Evolutionary conservation across 2,113 vertebrate species (phyloP).

Genomic region (Corythornis madagascariensis): DNA sequence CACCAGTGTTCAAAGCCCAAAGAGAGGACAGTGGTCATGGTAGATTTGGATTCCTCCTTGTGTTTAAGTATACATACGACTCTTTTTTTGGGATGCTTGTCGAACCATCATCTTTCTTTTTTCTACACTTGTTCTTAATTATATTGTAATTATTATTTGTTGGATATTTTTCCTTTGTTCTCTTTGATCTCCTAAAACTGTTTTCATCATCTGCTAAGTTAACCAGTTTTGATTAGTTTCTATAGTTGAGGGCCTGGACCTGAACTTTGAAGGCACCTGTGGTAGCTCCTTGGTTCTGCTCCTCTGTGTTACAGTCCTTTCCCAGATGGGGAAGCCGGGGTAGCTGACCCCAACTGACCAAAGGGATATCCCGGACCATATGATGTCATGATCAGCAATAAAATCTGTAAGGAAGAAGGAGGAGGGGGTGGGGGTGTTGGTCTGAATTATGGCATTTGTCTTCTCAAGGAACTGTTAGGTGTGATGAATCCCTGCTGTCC

Average conservation of each 20-base stretch:
- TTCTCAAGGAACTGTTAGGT: rapidly evolving
- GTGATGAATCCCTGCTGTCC: not conserved
- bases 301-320: not conserved
- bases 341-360: not conserved
- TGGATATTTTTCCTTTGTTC: not conserved
- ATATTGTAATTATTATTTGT: not conserved
- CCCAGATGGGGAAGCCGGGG: not conserved
- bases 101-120: not conserved
- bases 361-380: not conserved
- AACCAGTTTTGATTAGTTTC: rapidly evolving
- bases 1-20: not conserved
- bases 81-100: not conserved
- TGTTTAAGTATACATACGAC: rapidly evolving
- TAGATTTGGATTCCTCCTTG: not conserved
- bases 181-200: not conserved
- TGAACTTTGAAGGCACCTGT: not conserved
- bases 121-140: not conserved
- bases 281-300: not conserved
- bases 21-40: not conserved
- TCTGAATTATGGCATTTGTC: not conserved
- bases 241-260: rapidly evolving
- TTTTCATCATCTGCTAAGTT: not conserved
- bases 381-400: not conserved
- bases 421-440: no score
- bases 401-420: not conserved